Base-by-base conservation (phyloP, 2,113 vertebrate species). In the Ctenodactylus gundi region DNA sequence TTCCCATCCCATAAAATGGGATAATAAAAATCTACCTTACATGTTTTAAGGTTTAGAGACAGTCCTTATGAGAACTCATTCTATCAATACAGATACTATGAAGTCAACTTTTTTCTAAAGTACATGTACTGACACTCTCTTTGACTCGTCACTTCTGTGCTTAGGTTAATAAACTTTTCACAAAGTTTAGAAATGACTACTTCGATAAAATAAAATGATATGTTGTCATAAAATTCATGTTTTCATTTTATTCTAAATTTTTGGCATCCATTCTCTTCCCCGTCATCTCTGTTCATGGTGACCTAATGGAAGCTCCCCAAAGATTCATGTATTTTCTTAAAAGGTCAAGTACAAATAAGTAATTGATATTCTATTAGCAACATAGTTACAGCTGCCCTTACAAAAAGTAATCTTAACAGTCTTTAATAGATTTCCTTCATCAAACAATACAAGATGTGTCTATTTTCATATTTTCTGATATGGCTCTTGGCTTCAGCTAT, bases 311-410 rank as follows among this genome's bases (percentile, higher is more conserved):
- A 97, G 94, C 92, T 21, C 1, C 0, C 29, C 39, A 23, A 72
- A 77, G n/a, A 80, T 68, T 53, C 57, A 51, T 67, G 53, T 72
- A 58, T 91, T 10, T 55, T 94, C 46, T 65, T 6, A 4, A 93
- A 76, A 86, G n/a, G 41, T 5, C 85, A 94, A 96, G 27, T 53
- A 70, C 88, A 23, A 87, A 7, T 46, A 82, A 67, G 8, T 14
- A 78, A 82, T 91, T 93, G 85, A 13, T 86, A 94, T 94, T 91
- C 95, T 75, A 94, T 88, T 81, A 73, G 1, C 9, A 95, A 94
- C 17, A 80, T 72, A 73, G 41, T 10, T 91, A 41, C 41, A 88
- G 27, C 41, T 97, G 1, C 1, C 72, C 77, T 64, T 90, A 53
- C 6, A 87, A 85, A 76, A 88, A 55, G 6, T 85, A 34, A 64